phyloP scores from a whole-genome alignment of 2,888 invertebrate genomes.

The Meiosimyza decipiens region DNA sequence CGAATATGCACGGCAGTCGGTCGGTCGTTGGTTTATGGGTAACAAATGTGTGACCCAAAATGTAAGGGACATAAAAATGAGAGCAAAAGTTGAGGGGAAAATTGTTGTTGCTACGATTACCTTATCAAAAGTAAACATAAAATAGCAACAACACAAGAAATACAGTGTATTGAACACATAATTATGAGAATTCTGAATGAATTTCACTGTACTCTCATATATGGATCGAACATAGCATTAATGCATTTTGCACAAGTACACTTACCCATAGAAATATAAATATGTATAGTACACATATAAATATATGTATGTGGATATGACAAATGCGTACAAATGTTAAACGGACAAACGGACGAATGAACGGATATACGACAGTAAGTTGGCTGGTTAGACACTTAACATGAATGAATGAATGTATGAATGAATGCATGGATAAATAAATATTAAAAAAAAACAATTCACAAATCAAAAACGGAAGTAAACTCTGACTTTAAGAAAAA shows the following conservation, averaged over 20 bases:
- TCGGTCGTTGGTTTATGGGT: too few species aligned
- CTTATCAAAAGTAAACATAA: constrained; percentile 32
- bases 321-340: constrained; percentile 24
- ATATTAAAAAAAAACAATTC: constrained; percentile 9
- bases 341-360: not conserved
- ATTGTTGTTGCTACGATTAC: not conserved
- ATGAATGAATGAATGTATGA: constrained; percentile 55
- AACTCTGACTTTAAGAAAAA: constrained; percentile 46
- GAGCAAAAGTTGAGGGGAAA: not conserved
- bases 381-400: constrained; percentile 53
- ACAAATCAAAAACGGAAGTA: constrained; percentile 50
- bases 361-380: constrained; percentile 3
- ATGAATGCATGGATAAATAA: constrained; percentile 47
- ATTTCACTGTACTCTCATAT: constrained; percentile 38
- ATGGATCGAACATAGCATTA: constrained; percentile 35
- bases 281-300: constrained; percentile 2
- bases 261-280: not conserved
- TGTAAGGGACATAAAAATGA: too few species aligned
- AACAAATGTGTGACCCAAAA: not conserved
- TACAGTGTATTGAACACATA: constrained; percentile 27
- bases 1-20: not conserved
- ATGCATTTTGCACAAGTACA: not conserved
- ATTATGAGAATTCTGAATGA: constrained; percentile 43
- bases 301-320: not conserved
- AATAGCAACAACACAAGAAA: constrained; percentile 22